phyloP scores from a whole-genome alignment of 2,888 invertebrate genomes.

The Lamellibrachia columna region DNA sequence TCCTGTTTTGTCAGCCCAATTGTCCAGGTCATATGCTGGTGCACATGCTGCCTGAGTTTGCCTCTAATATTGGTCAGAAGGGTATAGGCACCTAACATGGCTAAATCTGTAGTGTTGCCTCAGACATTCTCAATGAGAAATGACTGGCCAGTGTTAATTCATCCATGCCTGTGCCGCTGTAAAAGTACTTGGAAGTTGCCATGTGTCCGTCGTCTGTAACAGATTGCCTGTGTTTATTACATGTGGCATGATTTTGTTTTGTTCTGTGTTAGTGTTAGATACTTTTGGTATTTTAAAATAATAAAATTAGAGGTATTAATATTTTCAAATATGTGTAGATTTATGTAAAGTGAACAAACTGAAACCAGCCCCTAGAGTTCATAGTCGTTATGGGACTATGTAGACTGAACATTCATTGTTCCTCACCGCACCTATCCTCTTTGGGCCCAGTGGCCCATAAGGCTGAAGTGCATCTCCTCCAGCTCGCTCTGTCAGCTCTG shows the following conservation, averaged over 20 bases:
- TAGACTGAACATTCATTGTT: not conserved
- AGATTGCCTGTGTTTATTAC: not conserved
- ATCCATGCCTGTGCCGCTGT: not conserved
- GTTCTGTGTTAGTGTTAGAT: not conserved
- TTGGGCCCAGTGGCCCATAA: too few species aligned
- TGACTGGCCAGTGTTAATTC: not conserved
- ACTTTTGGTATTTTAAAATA: not conserved
- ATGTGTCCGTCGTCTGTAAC: not conserved
- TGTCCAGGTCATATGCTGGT: not conserved
- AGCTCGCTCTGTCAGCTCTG: too few species aligned
- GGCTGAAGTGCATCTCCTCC: too few species aligned
- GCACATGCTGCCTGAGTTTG: not conserved
- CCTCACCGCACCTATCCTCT: not conserved
- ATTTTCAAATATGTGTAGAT: not conserved
- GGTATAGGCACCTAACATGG: not conserved
- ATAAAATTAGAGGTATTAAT: not conserved
- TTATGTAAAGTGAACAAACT: not conserved
- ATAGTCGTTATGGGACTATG: not conserved
- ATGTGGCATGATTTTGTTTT: not conserved
- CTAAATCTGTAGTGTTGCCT: not conserved
- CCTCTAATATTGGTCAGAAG: slow-evolving; percentile 9
- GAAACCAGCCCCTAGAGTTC: not conserved
- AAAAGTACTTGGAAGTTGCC: not conserved
- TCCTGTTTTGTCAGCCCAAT: too few species aligned
- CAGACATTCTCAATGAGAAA: not conserved